Percentiles rank a stretch among this genome's conserved stretches.
Evolutionary conservation across 2,797 vertebrate genomes (phyloP).

Genomic region (Acipenser ruthenus): DNA sequence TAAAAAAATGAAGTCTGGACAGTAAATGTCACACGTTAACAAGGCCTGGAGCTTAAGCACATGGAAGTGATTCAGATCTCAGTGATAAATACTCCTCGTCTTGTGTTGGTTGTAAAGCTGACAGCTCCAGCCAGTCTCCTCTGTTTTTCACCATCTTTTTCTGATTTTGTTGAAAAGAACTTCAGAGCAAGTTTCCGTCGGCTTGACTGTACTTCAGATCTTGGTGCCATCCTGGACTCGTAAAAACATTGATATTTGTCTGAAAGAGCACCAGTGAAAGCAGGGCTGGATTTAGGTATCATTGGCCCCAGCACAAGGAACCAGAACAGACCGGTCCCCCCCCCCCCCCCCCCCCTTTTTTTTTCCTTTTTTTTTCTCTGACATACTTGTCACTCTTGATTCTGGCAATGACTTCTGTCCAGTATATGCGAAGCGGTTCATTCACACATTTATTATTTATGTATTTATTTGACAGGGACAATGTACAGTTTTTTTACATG

Average conservation of each 20-base stretch:
- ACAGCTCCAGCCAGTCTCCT: neutral
- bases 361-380: neutral
- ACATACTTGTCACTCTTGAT: neutral
- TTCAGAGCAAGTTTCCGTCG: slow-evolving; percentile 2
- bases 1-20: neutral
- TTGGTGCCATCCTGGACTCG: no score
- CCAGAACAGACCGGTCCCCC: no score
- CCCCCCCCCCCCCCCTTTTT: no score
- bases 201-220: neutral
- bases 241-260: no score
- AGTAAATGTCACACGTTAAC: neutral
- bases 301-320: no score
- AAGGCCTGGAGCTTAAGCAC: slow-evolving; percentile 6
- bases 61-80: slow-evolving; percentile 5
- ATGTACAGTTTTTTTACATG: no score
- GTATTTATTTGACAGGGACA: no score
- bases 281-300: no score
- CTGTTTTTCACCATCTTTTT: slow-evolving; percentile 5
- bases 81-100: slow-evolving; percentile 10
- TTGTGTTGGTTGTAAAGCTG: neutral
- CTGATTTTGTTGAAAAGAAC: slow-evolving; percentile 4
- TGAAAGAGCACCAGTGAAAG: no score
- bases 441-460: no score
- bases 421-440: no score
- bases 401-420: no score